Base-by-base conservation (phyloP, 30 jellyfish, hydroid and myxozoan species). In the Mastigias papua region DNA sequence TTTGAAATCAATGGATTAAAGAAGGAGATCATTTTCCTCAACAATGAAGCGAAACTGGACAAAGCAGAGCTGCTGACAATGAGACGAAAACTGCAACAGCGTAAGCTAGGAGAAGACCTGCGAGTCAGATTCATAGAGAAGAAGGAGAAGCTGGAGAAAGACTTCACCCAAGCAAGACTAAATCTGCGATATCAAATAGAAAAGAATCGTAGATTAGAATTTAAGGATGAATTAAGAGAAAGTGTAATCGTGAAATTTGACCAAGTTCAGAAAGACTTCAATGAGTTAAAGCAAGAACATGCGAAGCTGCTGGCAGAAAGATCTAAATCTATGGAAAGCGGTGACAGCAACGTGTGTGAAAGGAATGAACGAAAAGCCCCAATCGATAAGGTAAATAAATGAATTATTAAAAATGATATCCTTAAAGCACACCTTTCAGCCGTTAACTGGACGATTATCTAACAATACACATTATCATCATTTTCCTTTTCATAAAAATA, bases 171-270 rank as follows among this genome's bases (percentile, higher is more conserved):
- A 48, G 26, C 65, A 34, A 72, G 35, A 0, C 6, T 35, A 0
- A 30, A 35, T 5, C 69, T 72, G 22, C 11, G 48, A 26, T 35
- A 34, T 35, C 83, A 34, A 11, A 51, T 15, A 3, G 69, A 35
- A 21, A 37, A 51, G 68, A 27, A 34, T 8, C 34, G 23, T 21
- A 48, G 37, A n/a, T 33, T 72, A 1, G 69, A n/a, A 23, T 37
- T 72, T 35, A 72, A 34, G n/a, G 68, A 72, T 72, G 69, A 72
- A 21, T 35, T 72, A 25, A 34, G 65, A 35, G 35, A 51, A 23
- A 72, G 37, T 4, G 9, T 72, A 19, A 15, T 69, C 17, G 25
- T 32, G 33, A 69, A 17, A 37, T 23, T 23, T 34, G 67, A 37
- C 1, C 22, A 34, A 21, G 35, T 9, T 34, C 21, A 34, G 68